Evolutionary conservation across 2,888 invertebrate genomes (phyloP), one percentile per base, ranked within the genome.

Genomic region (Ectemnius cavifrons): DNA sequence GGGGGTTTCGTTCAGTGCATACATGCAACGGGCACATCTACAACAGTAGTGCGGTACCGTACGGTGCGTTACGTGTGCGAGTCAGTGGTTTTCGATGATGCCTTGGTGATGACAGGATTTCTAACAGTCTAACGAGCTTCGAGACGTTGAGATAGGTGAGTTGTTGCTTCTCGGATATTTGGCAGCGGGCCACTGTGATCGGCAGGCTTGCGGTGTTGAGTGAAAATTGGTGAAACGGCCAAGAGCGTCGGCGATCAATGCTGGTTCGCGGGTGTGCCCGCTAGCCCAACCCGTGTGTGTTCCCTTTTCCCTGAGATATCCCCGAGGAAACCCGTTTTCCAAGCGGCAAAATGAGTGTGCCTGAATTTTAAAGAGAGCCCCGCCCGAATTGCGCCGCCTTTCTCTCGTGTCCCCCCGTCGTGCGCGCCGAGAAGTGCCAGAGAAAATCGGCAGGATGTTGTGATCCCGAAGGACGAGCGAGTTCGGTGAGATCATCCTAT

Each of bases 1-100:
- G 73, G 76, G 69, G 70, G 65, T 59, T 2, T 47, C 18, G 57
- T 11, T 16, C 49, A 11, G 28, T 67, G 61, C 64, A 74, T 57
- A 75, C 75, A 78, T 58, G 70, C 67, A 70, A 72, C 71, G 63
- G 63, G 66, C 58, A 78, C 74, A 75, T 67, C 62, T 72, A 78
- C 73, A 75, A 78, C 73, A 75, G 64, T 20, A 71, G 68, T 56
- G 67, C 72, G 75, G 79, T 84, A 82, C 84, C 82, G 84, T 84
- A 84, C 79, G 83, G 75, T 67, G 76, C 74, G 82, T 78, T 79
- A 73, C 76, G 80, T 76, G 73, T 80, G 56, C 69, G 78, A 87
- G 88, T 85, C 87, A 82, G 87, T 88, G 86, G 87, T 86, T 85
- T 83, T 80, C 80, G 79, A 87, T 80, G 83, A 88, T 87, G 85